Base-by-base conservation (phyloP, 1,140 invertebrate species). In the Cotesia typhae region DNA sequence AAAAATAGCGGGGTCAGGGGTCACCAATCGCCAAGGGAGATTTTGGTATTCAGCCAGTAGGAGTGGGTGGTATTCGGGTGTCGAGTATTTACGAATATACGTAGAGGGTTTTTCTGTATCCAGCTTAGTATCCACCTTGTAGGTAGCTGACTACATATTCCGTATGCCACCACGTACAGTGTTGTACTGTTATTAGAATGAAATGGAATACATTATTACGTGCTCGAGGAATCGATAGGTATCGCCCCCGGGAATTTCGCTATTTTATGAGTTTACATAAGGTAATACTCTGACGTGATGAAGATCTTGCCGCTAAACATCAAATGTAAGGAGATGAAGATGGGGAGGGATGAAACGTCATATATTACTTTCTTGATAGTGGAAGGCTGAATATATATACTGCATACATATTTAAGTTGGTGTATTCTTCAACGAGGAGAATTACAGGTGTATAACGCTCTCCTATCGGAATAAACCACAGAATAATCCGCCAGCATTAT, bases 181-280 rank as follows among this genome's bases (percentile, higher is more conserved):
- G 61, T 41, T 41, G 47, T 57, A 20, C 47, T 67, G 71, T 67
- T 72, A 72, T 72, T 72, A 72, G 71, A 72, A 72, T 72, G 64
- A 72, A 67, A 72, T 67, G 64, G 71, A 72, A 72, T 72, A 72
- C 71, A 41, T 67, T 72, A 72, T 72, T 72, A 72, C 41, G 65
- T 66, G 71, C 66, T 67, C 65, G 60, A 72, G 71, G 65, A 72
- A 72, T 72, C 71, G 65, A 72, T 67, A 72, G 53, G 57, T 72
- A 61, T 67, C 53, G 20, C 70, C 55, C 52, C 37, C 51, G 47
- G 36, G 38, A 61, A 52, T 72, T 67, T 47, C 28, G 65, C 57
- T 60, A 72, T 72, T 67, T 67, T 61, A 66, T 57, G 57, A 60
- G 65, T 72, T 67, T 72, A 47, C 64, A 72, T 63, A 67, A 63